Evolutionary conservation across 2,113 vertebrate species (phyloP), one percentile per base, ranked within the genome.

Genomic region (Aegotheles bennettii): DNA sequence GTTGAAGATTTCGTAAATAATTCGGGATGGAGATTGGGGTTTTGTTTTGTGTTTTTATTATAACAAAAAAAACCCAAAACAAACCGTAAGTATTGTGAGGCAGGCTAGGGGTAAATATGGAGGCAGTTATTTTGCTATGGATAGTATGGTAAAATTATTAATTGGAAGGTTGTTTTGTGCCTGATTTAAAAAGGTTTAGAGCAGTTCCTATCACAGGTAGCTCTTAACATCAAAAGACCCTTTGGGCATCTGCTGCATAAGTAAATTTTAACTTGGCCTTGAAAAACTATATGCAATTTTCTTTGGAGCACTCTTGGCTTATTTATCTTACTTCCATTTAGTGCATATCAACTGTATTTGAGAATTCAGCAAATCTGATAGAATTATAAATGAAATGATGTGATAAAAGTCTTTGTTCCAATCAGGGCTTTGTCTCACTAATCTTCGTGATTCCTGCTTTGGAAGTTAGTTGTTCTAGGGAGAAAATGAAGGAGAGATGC

Each of bases 381-480:
- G 68, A 86, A 73, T 84, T 76, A 47, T 47, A 56, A 91, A 65
- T 60, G 42, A 71, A 86, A 53, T 81, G 26, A 76, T 70, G 16
- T 60, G 42, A 91, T 93, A 57, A 71, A 88, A 68, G 35, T 38
- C 70, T 73, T 38, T 43, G 33, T 91, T 91, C 67, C 9, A 18
- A 18, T 76, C 10, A 15, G 60, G 33, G 11, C 29, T 93, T 47
- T 1, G 1, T 65, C 63, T 47, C 21, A 25, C 23, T 63, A 8
- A 83, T 81, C 68, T 77, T 86, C 1, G 1, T 38, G 48, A 69
- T 43, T 81, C 40, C 31, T 89, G 56, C 43, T 90, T 86, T 65
- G 64, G 91, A 94, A 68, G 63, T 43, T 76, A 47, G 84, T 95
- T 94, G 67, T 95, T 93, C 75, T 83, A 8, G 83, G 93, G 78